These are phyloP conservation scores for Phylloscopus trochiloides DNA, from an alignment of 2,113 vertebrate genomes.

Conservation along the genomic window DNA sequence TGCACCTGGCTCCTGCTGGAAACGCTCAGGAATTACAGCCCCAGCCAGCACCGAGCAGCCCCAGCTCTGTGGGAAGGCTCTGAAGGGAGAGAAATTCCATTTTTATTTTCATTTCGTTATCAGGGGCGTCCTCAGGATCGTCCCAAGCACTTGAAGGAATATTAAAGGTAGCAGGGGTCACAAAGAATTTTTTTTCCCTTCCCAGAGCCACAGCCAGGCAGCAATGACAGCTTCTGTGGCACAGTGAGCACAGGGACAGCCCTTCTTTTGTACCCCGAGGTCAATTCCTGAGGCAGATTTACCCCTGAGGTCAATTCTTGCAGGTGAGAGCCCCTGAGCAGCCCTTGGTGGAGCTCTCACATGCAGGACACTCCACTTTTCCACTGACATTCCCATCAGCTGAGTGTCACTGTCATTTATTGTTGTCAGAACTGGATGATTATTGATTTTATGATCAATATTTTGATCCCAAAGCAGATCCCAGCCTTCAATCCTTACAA, in stretches of 20 bases:
- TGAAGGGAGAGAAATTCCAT: background rate
- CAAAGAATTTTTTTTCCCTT: background rate
- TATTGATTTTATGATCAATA: background rate
- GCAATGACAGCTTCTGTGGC: background rate
- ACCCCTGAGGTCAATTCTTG: background rate
- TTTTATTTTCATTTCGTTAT: background rate
- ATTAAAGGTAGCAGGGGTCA: background rate
- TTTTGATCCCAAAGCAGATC: background rate
- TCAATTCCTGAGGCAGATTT: background rate
- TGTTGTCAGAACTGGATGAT: background rate
- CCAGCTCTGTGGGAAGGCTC: background rate
- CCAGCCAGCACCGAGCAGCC: background rate
- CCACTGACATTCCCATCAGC: background rate
- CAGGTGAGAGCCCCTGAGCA: background rate
- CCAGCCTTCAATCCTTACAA: background rate
- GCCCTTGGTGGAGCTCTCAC: background rate
- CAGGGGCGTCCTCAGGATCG: background rate
- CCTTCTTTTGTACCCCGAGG: background rate
- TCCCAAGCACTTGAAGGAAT: background rate
- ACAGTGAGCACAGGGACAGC: background rate
- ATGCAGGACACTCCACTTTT: accelerated
- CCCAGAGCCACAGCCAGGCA: background rate
- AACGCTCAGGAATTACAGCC: slow-evolving; percentile 13
- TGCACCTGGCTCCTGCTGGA: background rate
- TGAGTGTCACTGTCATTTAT: background rate